Percentiles rank a stretch among this genome's conserved stretches.
phyloP scores from a whole-genome alignment of 2,113 vertebrate species.

The Anolis carolinensis region DNA sequence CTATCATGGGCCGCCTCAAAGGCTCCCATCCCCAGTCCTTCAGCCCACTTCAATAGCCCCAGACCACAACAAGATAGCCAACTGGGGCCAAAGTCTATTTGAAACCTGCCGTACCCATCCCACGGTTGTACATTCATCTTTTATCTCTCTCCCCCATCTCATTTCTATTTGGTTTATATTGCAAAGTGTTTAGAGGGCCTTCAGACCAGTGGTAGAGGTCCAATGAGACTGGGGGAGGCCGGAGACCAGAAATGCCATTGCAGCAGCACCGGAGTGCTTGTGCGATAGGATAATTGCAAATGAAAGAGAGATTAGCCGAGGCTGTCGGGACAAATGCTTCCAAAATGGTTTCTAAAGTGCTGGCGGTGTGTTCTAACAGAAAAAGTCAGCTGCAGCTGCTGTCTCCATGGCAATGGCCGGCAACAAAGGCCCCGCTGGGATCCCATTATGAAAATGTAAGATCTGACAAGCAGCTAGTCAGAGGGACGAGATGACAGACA shows the following conservation, averaged over 20 bases:
- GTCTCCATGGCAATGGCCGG: constrained; percentile 45
- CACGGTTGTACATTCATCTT: constrained; percentile 7
- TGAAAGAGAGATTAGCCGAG: constrained; percentile 76
- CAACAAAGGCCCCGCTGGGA: constrained; percentile 50
- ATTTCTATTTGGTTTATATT: constrained; percentile 40
- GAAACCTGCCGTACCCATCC: constrained; percentile 45
- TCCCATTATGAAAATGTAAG: constrained; percentile 49
- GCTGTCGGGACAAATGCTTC: constrained; percentile 71
- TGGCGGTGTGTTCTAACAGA: constrained; percentile 65
- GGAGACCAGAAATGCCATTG: not conserved
- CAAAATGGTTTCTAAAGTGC: constrained; percentile 62
- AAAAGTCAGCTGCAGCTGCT: constrained; percentile 73
- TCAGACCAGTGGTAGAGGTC: not conserved
- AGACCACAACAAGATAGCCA: constrained; percentile 57
- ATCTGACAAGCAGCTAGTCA: constrained; percentile 4
- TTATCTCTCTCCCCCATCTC: not conserved
- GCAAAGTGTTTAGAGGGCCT: constrained; percentile 18
- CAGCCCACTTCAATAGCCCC: constrained; percentile 69
- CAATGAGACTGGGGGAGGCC: not conserved
- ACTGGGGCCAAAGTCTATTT: constrained; percentile 53
- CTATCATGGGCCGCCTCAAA: constrained; percentile 75
- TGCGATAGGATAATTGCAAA: constrained; percentile 76
- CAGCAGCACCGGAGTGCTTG: constrained; percentile 32
- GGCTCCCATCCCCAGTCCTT: constrained; percentile 60
- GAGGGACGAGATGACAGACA: constrained; percentile 49